Evolutionary conservation across 2,797 vertebrate species (phyloP), one percentile per base, ranked within the genome.

Genomic region (Alfaro cultratus): DNA sequence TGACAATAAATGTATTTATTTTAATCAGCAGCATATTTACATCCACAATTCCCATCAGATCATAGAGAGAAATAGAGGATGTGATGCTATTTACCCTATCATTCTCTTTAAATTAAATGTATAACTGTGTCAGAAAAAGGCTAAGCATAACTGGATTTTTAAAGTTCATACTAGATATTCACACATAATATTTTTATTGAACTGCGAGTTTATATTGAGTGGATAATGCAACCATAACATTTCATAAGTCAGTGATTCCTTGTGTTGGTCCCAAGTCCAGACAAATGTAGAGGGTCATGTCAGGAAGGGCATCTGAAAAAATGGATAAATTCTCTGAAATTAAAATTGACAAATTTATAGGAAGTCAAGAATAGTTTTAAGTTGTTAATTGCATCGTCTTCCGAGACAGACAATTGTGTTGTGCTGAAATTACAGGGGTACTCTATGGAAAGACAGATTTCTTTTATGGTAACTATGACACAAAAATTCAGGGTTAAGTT

Each of bases 1-100:
- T 41, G 36, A 80, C 26, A 78, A 67, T 67, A 75, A 80, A 78
- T 9, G 76, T 36, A 74, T 62, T 15, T 64, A 46, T 74, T 57
- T 62, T 72, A 78, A 53, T 74, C 11, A 13, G 11, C 10, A 36
- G 1, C 5, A 36, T 74, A 53, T 53, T 36, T 0, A 41, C 13
- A 41, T n/a, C 1, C 13, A 13, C 11, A 5, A 57, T 29, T 49
- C 71, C 43, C 12, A 3, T 15, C 45, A 23, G 31, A 0, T 76
- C 8, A 64, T 15, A 36, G 10, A 8, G 13, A 26, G 45, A 64
- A 26, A 9, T 8, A 67, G 9, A 34, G 4, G 46, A 64, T 64
- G 1, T 53, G 9, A 18, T 43, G 15, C 26, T 29, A n/a, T 29
- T 29, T 4, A 26, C 5, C 15, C 21, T 75, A 1, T 4, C 16